Evolutionary conservation across 2,888 invertebrate species (phyloP).

Genomic region (Aspidiotus destructor): DNA sequence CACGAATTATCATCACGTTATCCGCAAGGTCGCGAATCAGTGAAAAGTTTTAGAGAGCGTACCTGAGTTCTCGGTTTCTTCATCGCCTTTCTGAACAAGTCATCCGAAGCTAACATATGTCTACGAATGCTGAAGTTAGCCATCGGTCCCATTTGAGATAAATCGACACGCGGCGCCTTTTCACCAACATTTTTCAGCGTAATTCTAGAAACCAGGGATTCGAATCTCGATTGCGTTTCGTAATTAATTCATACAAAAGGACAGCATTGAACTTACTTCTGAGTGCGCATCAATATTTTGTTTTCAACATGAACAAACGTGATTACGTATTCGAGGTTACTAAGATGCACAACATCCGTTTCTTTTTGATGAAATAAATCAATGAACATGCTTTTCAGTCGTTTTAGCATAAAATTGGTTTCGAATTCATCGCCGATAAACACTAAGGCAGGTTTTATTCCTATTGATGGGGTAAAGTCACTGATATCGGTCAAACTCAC

Average conservation of each 20-base stretch:
- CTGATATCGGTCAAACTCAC: slow-evolving; percentile 69
- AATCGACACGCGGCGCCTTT: slow-evolving; percentile 80
- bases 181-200: slow-evolving; percentile 13
- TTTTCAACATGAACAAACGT: slow-evolving; percentile 78
- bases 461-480: slow-evolving; percentile 63
- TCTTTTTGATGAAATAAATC: slow-evolving; percentile 87
- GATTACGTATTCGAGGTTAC: slow-evolving; percentile 88
- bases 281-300: slow-evolving; percentile 64
- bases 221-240: background rate
- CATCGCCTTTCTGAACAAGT: slow-evolving; percentile 73
- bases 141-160: slow-evolving; percentile 89
- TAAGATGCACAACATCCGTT: slow-evolving; percentile 69
- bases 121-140: slow-evolving; percentile 78
- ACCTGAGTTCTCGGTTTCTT: slow-evolving; percentile 65
- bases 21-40: background rate
- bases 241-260: background rate
- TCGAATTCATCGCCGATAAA: slow-evolving; percentile 91
- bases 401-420: slow-evolving; percentile 62
- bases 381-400: slow-evolving; percentile 76
- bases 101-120: slow-evolving; percentile 78
- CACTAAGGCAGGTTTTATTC: slow-evolving; percentile 80
- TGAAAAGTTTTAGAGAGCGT: slow-evolving; percentile 33
- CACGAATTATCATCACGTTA: background rate
- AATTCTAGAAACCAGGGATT: background rate
- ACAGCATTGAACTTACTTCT: slow-evolving; percentile 44